These are phyloP conservation scores for Cranoglanis bouderius DNA, from an alignment of 2,113 vertebrate species.

Conservation along the genomic window DNA sequence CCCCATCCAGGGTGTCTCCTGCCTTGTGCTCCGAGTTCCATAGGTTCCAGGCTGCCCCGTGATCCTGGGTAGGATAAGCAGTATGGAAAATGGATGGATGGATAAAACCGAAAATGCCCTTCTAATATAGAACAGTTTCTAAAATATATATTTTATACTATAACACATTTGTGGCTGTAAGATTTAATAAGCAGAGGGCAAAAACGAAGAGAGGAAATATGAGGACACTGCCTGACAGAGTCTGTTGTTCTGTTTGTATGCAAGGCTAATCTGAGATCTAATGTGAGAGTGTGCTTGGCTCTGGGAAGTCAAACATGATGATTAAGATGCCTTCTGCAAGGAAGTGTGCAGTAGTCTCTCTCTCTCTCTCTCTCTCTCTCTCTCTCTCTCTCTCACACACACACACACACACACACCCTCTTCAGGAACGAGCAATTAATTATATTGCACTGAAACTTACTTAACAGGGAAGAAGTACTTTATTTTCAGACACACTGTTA, in stretches of 20 bases:
- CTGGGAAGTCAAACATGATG: neutral
- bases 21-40: too few relatives aligned
- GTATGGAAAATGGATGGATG: too few relatives aligned
- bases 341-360: neutral
- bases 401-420: neutral
- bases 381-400: too few relatives aligned
- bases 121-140: neutral
- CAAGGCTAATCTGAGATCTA: neutral
- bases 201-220: neutral
- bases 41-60: too few relatives aligned
- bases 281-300: slow-evolving; percentile 15
- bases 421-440: slow-evolving; percentile 24
- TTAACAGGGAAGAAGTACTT: slow-evolving; percentile 3
- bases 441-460: neutral
- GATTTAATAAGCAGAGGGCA: neutral
- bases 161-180: neutral
- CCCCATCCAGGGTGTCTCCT: too few relatives aligned
- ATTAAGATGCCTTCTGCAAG: neutral
- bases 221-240: neutral
- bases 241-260: slow-evolving; percentile 1
- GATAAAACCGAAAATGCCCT: too few relatives aligned
- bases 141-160: neutral
- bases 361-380: too few relatives aligned
- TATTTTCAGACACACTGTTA: slow-evolving; percentile 2
- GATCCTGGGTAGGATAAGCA: too few relatives aligned